Base-by-base conservation (phyloP, 2,113 vertebrate genomes). In the Lucifuga dentata region DNA sequence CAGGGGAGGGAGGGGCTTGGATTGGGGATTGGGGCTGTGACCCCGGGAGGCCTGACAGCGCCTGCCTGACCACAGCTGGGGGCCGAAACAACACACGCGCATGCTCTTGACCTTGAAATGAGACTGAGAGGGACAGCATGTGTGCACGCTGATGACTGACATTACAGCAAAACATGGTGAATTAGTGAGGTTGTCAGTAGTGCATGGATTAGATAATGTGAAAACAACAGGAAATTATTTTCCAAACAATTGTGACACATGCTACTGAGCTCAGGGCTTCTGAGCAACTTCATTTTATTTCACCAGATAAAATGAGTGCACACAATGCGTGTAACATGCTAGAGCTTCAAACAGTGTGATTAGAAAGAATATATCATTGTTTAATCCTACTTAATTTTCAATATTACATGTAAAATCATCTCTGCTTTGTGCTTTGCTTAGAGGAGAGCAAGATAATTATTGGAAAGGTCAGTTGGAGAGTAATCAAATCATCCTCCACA, bases 101-200 rank as follows among this genome's bases (percentile, higher is more conserved):
- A 60, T 36, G 57, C 63, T 53, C 83, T 83, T 84, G 84, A 91
- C 91, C 90, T 91, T 92, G 86, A 86, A 83, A 77, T 62, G 48
- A 70, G 79, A 65, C 67, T 11, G 40, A 53, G 63, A 58, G 62
- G 23, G 65, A 46, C 19, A 2, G 68, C 64, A 67, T 64, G 75
- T 72, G 63, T 52, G 61, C 26, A 7, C 7, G 26, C 9, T 36
- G 68, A 68, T 76, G 86, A 88, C 45, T 49, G 86, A 88, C 62
- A 48, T 39, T 63, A 72, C 13, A 3, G 23, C 67, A 70, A 76
- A 76, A 72, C 48, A 69, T 49, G 70, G 44, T 63, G 58, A 83
- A 86, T 87, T 65, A 78, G 69, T 53, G n/a, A 67, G 55, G 50
- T 17, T 32, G 49, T 69, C 40, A 63, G 56, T 23, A 41, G 56